Percentiles rank a stretch among this genome's conserved stretches.
phyloP scores from a whole-genome alignment of 2,888 invertebrate genomes.

The Cremastinae sp. region DNA sequence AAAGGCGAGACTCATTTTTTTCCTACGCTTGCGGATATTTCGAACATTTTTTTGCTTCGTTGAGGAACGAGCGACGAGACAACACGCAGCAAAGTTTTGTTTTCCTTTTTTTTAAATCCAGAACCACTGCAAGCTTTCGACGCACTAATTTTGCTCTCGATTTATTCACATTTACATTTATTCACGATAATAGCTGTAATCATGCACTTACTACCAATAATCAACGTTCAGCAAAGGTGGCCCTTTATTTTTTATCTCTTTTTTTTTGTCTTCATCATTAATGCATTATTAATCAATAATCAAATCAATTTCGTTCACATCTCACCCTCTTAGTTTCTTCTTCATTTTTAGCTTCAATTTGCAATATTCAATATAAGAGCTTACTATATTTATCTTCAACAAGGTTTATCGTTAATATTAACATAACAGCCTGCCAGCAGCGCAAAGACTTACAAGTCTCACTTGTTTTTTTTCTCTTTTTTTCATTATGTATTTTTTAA shows the following conservation, averaged over 20 bases:
- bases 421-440: conserved; percentile 80
- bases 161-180: conserved; percentile 64
- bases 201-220: conserved; percentile 68
- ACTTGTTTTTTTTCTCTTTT: conserved; percentile 64
- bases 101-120: conserved; percentile 21
- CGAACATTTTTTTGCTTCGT: conserved; percentile 17
- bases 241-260: conserved; percentile 60
- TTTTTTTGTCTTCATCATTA: conserved; percentile 35
- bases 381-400: conserved; percentile 78
- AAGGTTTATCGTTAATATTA: conserved; percentile 78
- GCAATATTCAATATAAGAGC: conserved; percentile 74
- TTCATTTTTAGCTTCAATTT: conserved; percentile 69
- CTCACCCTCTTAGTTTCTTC: conserved; percentile 35
- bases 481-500: conserved; percentile 28
- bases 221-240: conserved; percentile 73
- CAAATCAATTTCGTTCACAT: conserved; percentile 67
- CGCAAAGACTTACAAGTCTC: conserved; percentile 70
- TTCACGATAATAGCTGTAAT: conserved; percentile 66
- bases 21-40: conserved; percentile 25
- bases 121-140: conserved; percentile 52
- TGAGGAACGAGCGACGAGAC: conserved; percentile 19
- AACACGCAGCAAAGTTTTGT: conserved; percentile 35
- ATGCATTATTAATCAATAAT: conserved; percentile 67
- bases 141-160: conserved; percentile 47
- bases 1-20: conserved; percentile 26